phyloP scores from a whole-genome alignment of 2,888 invertebrate genomes.

The Drepana falcataria region DNA sequence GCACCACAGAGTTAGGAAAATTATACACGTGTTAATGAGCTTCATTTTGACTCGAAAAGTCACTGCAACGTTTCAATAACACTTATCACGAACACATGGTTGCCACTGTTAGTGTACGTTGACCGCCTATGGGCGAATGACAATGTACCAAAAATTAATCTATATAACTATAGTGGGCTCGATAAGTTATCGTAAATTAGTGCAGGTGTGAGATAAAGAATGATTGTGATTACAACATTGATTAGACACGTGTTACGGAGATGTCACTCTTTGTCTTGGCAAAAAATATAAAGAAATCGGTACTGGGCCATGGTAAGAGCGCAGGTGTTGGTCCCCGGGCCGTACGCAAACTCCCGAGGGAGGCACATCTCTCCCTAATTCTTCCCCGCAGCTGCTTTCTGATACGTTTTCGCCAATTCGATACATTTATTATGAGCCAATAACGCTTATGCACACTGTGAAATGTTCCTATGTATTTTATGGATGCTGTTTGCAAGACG shows the following conservation, averaged over 20 bases:
- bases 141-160: constrained; percentile 25
- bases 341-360: constrained; percentile 13
- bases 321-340: constrained; percentile 27
- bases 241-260: background rate
- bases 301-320: constrained; percentile 12
- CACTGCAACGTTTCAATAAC: constrained; percentile 4
- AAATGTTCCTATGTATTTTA: too few species aligned
- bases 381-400: constrained; percentile 28
- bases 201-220: constrained; percentile 55
- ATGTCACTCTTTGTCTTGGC: background rate
- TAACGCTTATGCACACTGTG: constrained; percentile 26
- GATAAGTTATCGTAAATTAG: constrained; percentile 56
- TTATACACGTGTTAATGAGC: constrained; percentile 17
- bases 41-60: constrained; percentile 31
- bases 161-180: constrained; percentile 19
- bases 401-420: constrained; percentile 15
- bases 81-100: constrained; percentile 10
- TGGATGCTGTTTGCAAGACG: too few species aligned
- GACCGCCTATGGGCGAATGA: constrained; percentile 16
- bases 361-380: constrained; percentile 9
- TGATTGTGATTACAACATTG: constrained; percentile 14
- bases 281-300: constrained; percentile 11
- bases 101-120: background rate
- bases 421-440: constrained; percentile 55
- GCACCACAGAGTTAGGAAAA: constrained; percentile 36